A percentile compares a stretch with the other conserved stretches of the same genome.
These are phyloP conservation scores for Manduca sexta DNA, from an alignment of 1,140 invertebrate genomes.

Conservation along the genomic window DNA sequence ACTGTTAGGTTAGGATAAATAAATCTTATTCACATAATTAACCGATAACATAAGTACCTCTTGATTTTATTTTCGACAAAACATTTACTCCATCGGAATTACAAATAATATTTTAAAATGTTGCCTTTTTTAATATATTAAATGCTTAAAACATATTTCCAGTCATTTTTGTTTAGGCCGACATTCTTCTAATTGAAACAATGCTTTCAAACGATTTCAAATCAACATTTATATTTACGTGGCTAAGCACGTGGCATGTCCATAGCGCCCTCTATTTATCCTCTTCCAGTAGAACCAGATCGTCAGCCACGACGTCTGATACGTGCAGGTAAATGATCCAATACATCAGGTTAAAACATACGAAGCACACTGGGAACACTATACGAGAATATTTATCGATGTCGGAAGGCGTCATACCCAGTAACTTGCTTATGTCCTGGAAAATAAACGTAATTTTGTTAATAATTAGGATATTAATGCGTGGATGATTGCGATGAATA, in stretches of 20 bases:
- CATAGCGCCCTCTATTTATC: slow-evolving; percentile 78
- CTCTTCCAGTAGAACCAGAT: slow-evolving; percentile 89
- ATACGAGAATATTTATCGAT: slow-evolving; percentile 96
- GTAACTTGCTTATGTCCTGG: slow-evolving; percentile 87
- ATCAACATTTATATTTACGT: slow-evolving; percentile 40
- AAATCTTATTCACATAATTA: too few relatives aligned
- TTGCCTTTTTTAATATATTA: too few relatives aligned
- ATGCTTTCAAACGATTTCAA: slow-evolving; percentile 31
- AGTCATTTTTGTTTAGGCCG: too few relatives aligned
- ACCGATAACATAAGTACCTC: too few relatives aligned
- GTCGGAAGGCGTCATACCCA: slow-evolving; percentile 92
- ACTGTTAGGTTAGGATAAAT: too few relatives aligned
- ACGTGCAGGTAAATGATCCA: slow-evolving; percentile 97
- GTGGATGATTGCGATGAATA: too few relatives aligned
- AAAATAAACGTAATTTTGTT: slow-evolving; percentile 13
- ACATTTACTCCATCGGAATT: too few relatives aligned
- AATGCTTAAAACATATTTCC: too few relatives aligned
- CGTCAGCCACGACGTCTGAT: slow-evolving; percentile 94
- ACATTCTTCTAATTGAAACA: background rate
- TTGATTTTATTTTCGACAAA: too few relatives aligned
- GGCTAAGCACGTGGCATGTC: slow-evolving; percentile 58
- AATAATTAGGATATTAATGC: too few relatives aligned
- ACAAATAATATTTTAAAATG: too few relatives aligned
- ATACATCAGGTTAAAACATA: slow-evolving; percentile 97
- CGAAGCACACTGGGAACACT: slow-evolving; percentile 95